Percentiles rank a stretch among this genome's conserved stretches.
These are phyloP conservation scores for Helogale parvula DNA, from an alignment of 2,113 vertebrate genomes.

Conservation along the genomic window DNA sequence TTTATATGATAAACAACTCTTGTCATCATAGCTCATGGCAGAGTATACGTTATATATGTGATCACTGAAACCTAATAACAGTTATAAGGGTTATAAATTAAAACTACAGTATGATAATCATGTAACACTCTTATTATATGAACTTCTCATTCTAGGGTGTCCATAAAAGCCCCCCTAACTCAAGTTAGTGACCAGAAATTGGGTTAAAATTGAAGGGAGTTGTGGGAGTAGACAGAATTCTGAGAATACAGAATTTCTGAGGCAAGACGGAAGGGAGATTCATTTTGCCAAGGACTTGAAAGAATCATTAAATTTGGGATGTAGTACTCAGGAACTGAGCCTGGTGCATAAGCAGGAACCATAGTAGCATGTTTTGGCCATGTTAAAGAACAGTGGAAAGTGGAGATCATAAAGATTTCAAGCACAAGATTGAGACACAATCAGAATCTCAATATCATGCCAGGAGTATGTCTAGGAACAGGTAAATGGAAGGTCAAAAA, in stretches of 20 bases:
- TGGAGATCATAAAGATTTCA: background rate
- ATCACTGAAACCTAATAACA: background rate
- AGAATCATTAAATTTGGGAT: background rate
- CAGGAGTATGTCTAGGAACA: background rate
- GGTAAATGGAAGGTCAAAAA: background rate
- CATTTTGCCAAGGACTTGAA: background rate
- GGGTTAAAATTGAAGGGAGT: background rate
- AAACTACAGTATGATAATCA: background rate
- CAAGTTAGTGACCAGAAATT: background rate
- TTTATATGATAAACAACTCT: background rate
- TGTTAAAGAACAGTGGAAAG: background rate
- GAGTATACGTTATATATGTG: background rate
- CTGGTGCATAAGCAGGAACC: background rate
- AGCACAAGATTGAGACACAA: background rate
- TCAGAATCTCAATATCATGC: background rate
- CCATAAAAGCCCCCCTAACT: background rate
- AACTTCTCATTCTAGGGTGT: background rate
- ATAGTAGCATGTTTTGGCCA: background rate
- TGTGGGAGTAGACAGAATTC: background rate
- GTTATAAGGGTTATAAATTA: background rate
- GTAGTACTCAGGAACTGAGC: background rate
- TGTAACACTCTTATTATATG: background rate
- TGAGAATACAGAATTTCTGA: background rate
- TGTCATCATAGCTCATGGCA: background rate
- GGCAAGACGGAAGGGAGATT: background rate